phyloP scores from a whole-genome alignment of 2,113 vertebrate genomes.

The Suncus etruscus region DNA sequence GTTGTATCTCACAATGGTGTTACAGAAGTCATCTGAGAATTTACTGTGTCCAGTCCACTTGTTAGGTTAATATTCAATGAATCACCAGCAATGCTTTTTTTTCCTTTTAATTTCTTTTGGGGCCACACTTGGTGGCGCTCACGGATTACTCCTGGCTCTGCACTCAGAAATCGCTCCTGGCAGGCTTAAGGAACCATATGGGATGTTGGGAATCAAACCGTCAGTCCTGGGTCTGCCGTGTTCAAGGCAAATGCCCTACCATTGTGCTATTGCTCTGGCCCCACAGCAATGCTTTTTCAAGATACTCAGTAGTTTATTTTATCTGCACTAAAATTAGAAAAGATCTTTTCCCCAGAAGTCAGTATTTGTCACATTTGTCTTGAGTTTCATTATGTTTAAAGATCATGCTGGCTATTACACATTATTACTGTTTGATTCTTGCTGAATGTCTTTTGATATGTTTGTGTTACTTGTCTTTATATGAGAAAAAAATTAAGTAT shows the following conservation, averaged over 20 bases:
- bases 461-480: conserved; percentile 27
- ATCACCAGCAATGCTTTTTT: background rate
- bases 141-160: no score
- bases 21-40: no score
- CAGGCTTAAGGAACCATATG: no score
- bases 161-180: no score
- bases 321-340: conserved; percentile 17
- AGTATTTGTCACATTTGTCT: conserved; percentile 52
- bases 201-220: no score
- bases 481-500: conserved; percentile 29
- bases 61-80: background rate
- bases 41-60: no score
- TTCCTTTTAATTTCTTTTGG: background rate
- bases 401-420: background rate
- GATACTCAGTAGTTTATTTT: conserved; percentile 52
- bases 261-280: no score
- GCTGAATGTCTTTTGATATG: conserved; percentile 33
- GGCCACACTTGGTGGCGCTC: no score
- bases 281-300: background rate
- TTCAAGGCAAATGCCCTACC: no score
- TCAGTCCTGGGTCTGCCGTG: no score
- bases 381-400: conserved; percentile 54
- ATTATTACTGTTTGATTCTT: conserved; percentile 24
- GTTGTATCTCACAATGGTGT: no score
- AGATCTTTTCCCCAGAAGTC: background rate